A percentile compares a stretch with the other conserved stretches of the same genome.
These are phyloP conservation scores for Uloborus plumipes DNA, from an alignment of 2,888 invertebrate species.

Conservation along the genomic window DNA sequence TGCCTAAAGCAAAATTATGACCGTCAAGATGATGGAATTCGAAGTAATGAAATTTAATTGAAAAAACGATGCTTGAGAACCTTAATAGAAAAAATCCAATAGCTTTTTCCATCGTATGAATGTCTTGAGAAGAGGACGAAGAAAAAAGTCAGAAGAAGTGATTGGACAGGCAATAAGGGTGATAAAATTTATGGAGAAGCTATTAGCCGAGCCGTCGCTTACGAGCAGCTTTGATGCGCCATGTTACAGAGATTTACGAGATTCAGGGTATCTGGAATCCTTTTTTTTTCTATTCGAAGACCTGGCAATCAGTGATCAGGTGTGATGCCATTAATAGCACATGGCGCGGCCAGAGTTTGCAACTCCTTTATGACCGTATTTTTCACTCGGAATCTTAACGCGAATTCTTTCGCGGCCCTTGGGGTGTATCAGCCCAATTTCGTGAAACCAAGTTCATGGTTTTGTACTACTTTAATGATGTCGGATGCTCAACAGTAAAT, in stretches of 20 bases:
- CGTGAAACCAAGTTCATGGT: background rate
- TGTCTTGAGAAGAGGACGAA: background rate
- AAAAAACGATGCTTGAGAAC: no score
- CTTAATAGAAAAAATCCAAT: background rate
- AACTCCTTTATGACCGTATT: slow-evolving; percentile 48
- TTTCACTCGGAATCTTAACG: slow-evolving; percentile 34
- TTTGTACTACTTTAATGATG: slow-evolving; percentile 31
- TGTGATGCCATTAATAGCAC: slow-evolving; percentile 57
- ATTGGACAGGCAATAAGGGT: slow-evolving; percentile 58
- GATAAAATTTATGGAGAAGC: slow-evolving; percentile 60
- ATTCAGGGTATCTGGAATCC: slow-evolving; percentile 52
- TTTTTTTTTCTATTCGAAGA: slow-evolving; percentile 52
- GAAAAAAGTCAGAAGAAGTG: slow-evolving; percentile 13
- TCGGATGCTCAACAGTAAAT: background rate
- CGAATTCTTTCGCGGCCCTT: slow-evolving; percentile 32
- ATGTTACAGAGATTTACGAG: slow-evolving; percentile 60
- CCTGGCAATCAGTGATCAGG: slow-evolving; percentile 60
- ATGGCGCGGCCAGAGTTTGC: slow-evolving; percentile 28
- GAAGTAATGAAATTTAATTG: no score
- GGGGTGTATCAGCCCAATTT: slow-evolving; percentile 4
- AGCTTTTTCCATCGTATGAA: background rate
- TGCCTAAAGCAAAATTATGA: no score
- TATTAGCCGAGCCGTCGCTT: slow-evolving; percentile 58
- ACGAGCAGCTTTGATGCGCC: slow-evolving; percentile 45
- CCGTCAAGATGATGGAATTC: no score